Evolutionary conservation across 2,113 vertebrate genomes (phyloP).

Genomic region (Chrysemys picta): DNA sequence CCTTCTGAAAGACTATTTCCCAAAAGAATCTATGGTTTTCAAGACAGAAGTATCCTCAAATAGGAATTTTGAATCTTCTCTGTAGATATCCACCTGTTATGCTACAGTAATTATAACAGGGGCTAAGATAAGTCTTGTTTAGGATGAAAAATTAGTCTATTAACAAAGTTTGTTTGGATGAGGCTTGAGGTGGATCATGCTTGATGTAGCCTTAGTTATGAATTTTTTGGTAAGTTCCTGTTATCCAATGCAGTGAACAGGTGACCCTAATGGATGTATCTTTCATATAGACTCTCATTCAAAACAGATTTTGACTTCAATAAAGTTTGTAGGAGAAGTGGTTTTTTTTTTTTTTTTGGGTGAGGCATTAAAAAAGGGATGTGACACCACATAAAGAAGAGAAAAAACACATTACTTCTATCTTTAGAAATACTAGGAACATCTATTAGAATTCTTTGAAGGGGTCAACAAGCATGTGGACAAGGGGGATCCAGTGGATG

Average conservation of each 20-base stretch:
- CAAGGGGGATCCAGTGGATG: too few species aligned
- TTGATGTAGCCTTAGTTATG: neutral
- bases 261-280: conserved; percentile 5
- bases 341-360: neutral
- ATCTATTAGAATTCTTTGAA: neutral
- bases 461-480: too few species aligned
- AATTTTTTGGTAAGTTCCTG: neutral
- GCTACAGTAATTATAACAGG: neutral
- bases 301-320: conserved; percentile 10
- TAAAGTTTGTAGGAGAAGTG: conserved; percentile 32
- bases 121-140: fast-evolving
- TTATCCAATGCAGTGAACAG: neutral
- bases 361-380: conserved; percentile 33
- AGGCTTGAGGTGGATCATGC: neutral
- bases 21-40: conserved; percentile 21
- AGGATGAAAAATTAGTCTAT: neutral
- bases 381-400: conserved; percentile 38
- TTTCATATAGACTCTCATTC: conserved; percentile 14
- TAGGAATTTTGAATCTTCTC: conserved; percentile 60
- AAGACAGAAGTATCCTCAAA: conserved; percentile 55
- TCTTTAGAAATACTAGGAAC: neutral
- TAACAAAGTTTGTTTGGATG: neutral
- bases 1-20: conserved; percentile 8
- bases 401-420: conserved; percentile 32
- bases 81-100: neutral